A percentile compares a stretch with the other conserved stretches of the same genome.
phyloP scores from a whole-genome alignment of 2,797 vertebrate species.

The Sitta carolinensis region DNA sequence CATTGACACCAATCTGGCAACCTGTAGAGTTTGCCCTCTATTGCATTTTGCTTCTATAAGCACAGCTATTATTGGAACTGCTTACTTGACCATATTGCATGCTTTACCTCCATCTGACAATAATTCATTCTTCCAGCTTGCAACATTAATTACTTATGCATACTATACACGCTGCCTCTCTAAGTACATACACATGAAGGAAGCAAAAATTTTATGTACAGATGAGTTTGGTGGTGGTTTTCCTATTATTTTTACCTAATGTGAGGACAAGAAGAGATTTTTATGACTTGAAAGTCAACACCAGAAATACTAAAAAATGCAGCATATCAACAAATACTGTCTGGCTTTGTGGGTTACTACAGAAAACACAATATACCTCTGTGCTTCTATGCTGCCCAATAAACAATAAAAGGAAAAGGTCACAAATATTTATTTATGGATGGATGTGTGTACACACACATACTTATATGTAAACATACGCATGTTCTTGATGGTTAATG shows the following conservation, averaged over 20 bases:
- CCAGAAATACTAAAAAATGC: background rate
- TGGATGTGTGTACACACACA: background rate
- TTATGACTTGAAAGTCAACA: background rate
- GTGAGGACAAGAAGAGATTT: background rate
- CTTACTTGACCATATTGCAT: conserved; percentile 42
- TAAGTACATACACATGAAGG: background rate
- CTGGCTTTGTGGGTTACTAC: background rate
- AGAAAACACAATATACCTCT: background rate
- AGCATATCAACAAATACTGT: background rate
- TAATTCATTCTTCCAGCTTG: conserved; percentile 38
- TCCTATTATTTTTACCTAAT: background rate
- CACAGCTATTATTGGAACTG: conserved; percentile 47
- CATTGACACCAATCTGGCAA: conserved; percentile 21
- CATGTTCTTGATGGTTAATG: background rate
- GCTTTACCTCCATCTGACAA: conserved; percentile 47
- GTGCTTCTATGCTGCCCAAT: background rate
- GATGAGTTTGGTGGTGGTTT: background rate
- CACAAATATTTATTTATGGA: background rate
- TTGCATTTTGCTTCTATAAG: conserved; percentile 45
- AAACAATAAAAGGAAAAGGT: background rate
- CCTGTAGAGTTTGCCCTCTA: conserved; percentile 34
- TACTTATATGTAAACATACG: background rate
- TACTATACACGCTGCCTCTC: background rate
- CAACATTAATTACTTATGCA: conserved; percentile 34
- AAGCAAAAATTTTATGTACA: background rate